Evolutionary conservation across 2,888 invertebrate species (phyloP).

Genomic region (Drosophila anomelani): DNA sequence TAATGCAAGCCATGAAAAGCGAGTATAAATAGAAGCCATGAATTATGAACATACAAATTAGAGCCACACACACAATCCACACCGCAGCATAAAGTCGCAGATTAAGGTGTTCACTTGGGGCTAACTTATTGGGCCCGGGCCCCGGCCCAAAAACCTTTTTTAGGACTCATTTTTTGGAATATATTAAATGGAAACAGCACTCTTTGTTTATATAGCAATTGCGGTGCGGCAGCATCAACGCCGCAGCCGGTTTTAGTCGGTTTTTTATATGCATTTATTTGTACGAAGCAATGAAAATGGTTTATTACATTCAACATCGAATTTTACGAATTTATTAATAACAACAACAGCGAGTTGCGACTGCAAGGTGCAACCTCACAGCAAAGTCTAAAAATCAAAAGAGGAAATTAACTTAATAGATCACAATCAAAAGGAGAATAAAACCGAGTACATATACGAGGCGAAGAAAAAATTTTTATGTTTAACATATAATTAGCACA

Average conservation of each 20-base stretch:
- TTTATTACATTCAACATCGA: conserved; percentile 82
- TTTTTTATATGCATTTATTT: conserved; percentile 74
- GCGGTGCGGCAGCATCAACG: conserved; percentile 17
- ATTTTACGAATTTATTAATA: conserved; percentile 82
- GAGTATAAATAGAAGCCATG: conserved; percentile 38
- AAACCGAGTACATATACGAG: conserved; percentile 45
- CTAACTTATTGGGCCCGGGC: conserved; percentile 31
- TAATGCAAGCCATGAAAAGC: conserved; percentile 44
- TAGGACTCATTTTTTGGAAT: conserved; percentile 32
- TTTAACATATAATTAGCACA: conserved; percentile 78
- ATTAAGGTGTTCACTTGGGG: conserved; percentile 48
- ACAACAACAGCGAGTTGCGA: conserved; percentile 45
- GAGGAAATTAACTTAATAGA: conserved; percentile 60
- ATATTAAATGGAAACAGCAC: conserved; percentile 26
- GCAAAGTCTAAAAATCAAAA: conserved; percentile 64
- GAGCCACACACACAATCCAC: conserved; percentile 23
- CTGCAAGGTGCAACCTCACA: conserved; percentile 45
- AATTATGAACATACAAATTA: conserved; percentile 45
- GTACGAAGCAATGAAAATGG: conserved; percentile 70
- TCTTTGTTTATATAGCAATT: conserved; percentile 48
- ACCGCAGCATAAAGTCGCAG: conserved; percentile 37
- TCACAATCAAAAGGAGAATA: conserved; percentile 50
- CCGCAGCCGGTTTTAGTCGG: conserved; percentile 38
- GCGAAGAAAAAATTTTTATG: conserved; percentile 67
- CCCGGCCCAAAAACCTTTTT: conserved; percentile 9